These are phyloP conservation scores for Myiagra hebetior DNA, from an alignment of 2,113 vertebrate genomes.

Conservation along the genomic window DNA sequence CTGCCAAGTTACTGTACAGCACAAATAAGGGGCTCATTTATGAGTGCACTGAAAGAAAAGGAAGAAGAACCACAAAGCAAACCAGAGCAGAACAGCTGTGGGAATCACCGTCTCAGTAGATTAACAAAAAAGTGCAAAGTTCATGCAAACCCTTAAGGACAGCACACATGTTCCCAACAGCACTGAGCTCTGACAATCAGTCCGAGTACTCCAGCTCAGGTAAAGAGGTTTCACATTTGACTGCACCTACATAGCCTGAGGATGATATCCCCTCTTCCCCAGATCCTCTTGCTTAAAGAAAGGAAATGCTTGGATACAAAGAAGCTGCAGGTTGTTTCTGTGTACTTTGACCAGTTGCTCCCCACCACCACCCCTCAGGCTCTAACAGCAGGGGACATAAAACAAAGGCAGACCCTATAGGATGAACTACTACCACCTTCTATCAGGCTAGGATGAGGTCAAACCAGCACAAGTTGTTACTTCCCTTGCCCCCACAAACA, in stretches of 20 bases:
- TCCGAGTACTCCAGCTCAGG: background rate
- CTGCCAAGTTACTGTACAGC: background rate
- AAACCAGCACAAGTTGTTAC: background rate
- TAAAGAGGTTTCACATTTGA: background rate
- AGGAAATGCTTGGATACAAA: background rate
- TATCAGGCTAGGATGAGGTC: background rate
- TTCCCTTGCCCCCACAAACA: background rate
- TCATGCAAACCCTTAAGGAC: background rate
- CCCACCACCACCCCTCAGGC: background rate
- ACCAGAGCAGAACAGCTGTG: background rate
- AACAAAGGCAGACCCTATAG: background rate
- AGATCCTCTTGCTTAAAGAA: background rate
- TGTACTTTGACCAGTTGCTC: background rate
- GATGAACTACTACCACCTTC: background rate
- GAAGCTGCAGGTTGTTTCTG: background rate
- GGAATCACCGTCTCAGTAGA: background rate
- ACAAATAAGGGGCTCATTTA: background rate
- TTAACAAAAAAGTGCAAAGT: background rate
- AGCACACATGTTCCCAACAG: rapidly evolving
- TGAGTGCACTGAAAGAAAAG: background rate
- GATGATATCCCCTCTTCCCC: too few species aligned
- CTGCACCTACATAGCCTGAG: background rate
- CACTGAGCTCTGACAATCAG: background rate
- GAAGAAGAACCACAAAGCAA: background rate
- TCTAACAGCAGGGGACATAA: background rate